Evolutionary conservation across 2,113 vertebrate species (phyloP).

Genomic region (Mus musculus): DNA sequence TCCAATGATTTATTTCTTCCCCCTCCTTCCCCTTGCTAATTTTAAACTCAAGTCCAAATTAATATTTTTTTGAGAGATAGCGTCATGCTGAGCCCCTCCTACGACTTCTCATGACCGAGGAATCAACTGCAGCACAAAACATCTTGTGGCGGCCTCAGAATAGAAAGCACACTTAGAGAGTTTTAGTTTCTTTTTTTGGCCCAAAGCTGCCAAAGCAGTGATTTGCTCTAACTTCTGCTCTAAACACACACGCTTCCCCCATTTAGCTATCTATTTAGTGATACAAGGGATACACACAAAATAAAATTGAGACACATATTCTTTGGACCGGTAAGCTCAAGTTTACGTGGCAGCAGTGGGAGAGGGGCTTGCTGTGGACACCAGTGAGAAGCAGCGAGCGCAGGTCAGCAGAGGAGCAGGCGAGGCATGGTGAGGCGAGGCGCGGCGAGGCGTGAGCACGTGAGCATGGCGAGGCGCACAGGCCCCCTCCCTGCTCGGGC

Average conservation of each 20-base stretch:
- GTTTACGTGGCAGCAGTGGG: neutral
- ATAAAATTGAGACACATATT: conserved; percentile 69
- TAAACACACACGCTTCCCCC: neutral
- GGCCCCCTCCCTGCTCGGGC: neutral
- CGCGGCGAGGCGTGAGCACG: neutral
- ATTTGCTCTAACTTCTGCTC: conserved; percentile 69
- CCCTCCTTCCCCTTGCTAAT: conserved; percentile 57
- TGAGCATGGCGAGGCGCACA: too few species aligned
- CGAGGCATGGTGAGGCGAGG: neutral
- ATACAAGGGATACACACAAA: conserved; percentile 69
- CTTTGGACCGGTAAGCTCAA: conserved; percentile 50
- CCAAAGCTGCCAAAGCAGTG: conserved; percentile 74
- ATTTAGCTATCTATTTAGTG: conserved; percentile 75
- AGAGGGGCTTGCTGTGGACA: neutral
- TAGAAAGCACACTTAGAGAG: conserved; percentile 80
- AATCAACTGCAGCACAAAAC: conserved; percentile 77
- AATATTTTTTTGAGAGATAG: conserved; percentile 74
- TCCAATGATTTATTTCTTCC: conserved; percentile 38
- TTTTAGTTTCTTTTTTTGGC: conserved; percentile 79
- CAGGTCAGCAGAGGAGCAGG: neutral
- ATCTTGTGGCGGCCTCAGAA: conserved; percentile 80
- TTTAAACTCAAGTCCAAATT: conserved; percentile 79
- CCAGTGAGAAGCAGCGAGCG: neutral
- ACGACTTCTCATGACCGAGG: conserved; percentile 65
- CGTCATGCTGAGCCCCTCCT: conserved; percentile 62